Evolutionary conservation across 1,140 invertebrate genomes (phyloP).

Genomic region (silkworm (Bombyx mori)): ASM3026992v2 NC_085130.1:11729501-11730000

Average conservation of each 20-base stretch:
- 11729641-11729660: background rate
- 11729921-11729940: background rate
- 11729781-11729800: background rate
- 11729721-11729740: background rate
- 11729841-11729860: background rate
- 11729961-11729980: constrained; percentile 1
- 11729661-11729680: background rate
- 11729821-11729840: constrained; percentile 1
- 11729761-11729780: constrained; percentile 1
- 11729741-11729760: background rate
- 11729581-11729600: too few species aligned
- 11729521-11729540: too few species aligned
- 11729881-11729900: constrained; percentile 1
- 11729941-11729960: background rate
- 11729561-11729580: too few species aligned
- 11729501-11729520: too few species aligned
- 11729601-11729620: too few species aligned
- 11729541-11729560: too few species aligned
- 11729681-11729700: background rate
- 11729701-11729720: background rate
- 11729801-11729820: background rate
- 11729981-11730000: background rate
- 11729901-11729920: background rate
- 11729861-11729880: background rate
- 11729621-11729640: too few species aligned